phyloP scores from a whole-genome alignment of 2,797 vertebrate genomes.

The Pachyuromys duprasi region DNA sequence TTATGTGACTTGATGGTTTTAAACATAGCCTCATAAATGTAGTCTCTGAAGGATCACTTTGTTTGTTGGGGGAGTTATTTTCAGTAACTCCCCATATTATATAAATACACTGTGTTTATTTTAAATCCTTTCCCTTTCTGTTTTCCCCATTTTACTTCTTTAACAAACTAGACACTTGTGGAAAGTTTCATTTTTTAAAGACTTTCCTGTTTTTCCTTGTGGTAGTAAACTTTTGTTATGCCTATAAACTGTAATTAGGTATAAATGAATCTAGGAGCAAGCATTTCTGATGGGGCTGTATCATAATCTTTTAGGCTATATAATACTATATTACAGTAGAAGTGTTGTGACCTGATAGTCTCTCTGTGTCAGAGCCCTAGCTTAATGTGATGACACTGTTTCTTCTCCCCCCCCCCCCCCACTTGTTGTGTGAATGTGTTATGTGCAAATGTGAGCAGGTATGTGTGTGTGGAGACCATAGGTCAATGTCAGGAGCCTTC shows the following conservation, averaged over 20 bases:
- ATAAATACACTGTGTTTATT: neutral
- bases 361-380: conserved; percentile 24
- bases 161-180: neutral
- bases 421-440: neutral
- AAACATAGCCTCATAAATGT: neutral
- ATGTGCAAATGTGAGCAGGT: no score
- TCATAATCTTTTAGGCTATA: neutral
- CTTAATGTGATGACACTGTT: neutral
- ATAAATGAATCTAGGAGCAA: neutral
- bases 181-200: neutral
- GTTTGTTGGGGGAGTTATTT: no score
- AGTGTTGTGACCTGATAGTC: neutral
- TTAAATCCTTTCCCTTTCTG: neutral
- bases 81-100: neutral
- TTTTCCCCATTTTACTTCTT: neutral
- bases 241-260: neutral
- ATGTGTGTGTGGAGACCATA: neutral
- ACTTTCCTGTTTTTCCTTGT: conserved; percentile 1
- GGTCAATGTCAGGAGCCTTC: neutral
- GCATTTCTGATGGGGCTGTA: neutral
- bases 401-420: neutral
- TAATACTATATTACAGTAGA: neutral
- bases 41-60: neutral
- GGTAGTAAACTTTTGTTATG: neutral
- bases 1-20: neutral